Conservation (phyloP, 2,888 invertebrate genomes). For the Chrysolina haemoptera region DNA sequence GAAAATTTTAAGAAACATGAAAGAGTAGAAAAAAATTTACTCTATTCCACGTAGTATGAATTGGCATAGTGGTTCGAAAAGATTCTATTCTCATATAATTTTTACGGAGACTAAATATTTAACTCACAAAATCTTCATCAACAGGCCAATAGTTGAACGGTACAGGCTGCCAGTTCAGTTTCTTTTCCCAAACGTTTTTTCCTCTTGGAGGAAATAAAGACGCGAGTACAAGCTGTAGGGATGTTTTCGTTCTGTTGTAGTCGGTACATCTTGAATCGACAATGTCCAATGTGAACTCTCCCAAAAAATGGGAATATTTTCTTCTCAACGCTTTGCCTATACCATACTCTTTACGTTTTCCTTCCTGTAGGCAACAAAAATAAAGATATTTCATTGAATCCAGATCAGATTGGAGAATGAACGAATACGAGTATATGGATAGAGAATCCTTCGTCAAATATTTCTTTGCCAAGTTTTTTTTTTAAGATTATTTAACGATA, state of each 20-base stretch:
- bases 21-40: too few species aligned
- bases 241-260: slow-evolving; percentile 81
- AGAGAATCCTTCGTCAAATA: too few species aligned
- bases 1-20: too few species aligned
- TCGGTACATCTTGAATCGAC: slow-evolving; percentile 79
- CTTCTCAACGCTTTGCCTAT: slow-evolving; percentile 77
- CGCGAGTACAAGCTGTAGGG: slow-evolving; percentile 78
- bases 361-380: slow-evolving; percentile 55
- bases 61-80: too few species aligned
- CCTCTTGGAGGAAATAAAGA: slow-evolving; percentile 78
- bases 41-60: too few species aligned
- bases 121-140: slow-evolving; percentile 56
- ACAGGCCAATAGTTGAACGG: slow-evolving; percentile 57
- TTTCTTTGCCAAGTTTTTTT: too few species aligned
- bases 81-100: not conserved
- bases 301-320: slow-evolving; percentile 77
- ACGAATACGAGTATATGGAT: too few species aligned
- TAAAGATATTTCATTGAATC: not conserved
- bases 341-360: slow-evolving; percentile 69
- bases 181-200: slow-evolving; percentile 72
- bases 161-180: slow-evolving; percentile 61
- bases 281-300: slow-evolving; percentile 72
- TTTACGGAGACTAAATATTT: not conserved
- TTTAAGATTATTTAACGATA: too few species aligned
- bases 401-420: too few species aligned